Conservation (phyloP, 2,797 vertebrate genomes). For the Intellagama lesueurii region DNA sequence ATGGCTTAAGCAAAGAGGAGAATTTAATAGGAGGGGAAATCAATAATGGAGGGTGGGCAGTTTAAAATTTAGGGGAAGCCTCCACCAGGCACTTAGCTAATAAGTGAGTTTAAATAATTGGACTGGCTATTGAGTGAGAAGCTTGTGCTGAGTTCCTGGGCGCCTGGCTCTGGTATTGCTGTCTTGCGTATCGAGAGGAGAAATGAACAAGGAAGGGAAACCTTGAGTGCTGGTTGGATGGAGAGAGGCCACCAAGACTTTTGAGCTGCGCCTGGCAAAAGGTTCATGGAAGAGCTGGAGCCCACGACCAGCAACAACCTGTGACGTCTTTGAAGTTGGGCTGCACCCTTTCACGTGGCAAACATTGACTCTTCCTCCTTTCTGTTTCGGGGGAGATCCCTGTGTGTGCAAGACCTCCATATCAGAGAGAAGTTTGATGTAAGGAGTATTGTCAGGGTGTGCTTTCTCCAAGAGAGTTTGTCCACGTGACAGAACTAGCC, state of each 20-base stretch:
- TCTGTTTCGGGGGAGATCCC: background rate
- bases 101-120: conserved; percentile 44
- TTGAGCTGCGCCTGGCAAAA: background rate
- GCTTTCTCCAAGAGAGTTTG: too few species aligned
- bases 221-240: too few species aligned
- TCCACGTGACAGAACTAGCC: too few species aligned
- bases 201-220: background rate
- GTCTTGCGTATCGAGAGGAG: background rate
- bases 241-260: too few species aligned
- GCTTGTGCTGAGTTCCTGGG: background rate
- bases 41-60: conserved; percentile 47
- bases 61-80: conserved; percentile 36
- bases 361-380: background rate
- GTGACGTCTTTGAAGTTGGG: background rate
- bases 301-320: background rate
- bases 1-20: conserved; percentile 35
- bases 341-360: background rate
- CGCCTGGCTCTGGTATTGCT: background rate
- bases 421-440: too few species aligned
- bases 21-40: conserved; percentile 51
- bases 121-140: background rate
- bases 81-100: background rate
- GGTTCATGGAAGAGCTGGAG: background rate
- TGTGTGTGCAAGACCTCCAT: background rate
- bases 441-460: too few species aligned